Conservation (phyloP, 1,140 invertebrate genomes). For the Drosophila miranda region DNA sequence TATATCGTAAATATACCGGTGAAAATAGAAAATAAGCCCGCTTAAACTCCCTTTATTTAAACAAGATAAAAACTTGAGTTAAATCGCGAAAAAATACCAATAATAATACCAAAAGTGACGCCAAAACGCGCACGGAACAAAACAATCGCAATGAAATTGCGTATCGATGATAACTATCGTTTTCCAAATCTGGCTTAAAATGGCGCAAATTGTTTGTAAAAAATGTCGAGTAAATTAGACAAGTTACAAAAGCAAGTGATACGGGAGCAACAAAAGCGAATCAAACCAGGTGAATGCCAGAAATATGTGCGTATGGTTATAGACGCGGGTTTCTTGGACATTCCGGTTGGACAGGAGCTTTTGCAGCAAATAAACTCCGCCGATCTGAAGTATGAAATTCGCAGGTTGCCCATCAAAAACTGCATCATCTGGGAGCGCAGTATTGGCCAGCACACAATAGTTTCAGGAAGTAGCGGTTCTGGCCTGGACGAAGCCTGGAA, state of each 20-base stretch:
- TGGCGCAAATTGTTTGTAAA: constrained; percentile 20
- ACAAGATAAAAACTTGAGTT: no score
- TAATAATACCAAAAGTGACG: no score
- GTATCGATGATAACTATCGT: neutral
- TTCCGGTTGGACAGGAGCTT: constrained; percentile 48
- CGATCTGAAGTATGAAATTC: constrained; percentile 60
- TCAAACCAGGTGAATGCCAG: constrained; percentile 83
- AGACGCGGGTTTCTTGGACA: constrained; percentile 69
- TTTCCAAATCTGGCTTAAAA: constrained; percentile 7
- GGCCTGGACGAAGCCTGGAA: constrained; percentile 62
- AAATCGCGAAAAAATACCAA: no score
- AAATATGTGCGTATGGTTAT: constrained; percentile 83
- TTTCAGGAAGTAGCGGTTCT: neutral
- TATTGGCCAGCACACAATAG: constrained; percentile 59
- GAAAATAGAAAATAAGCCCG: no score
- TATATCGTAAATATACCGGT: no score
- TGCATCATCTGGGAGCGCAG: constrained; percentile 83
- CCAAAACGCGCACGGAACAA: no score
- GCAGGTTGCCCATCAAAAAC: constrained; percentile 37
- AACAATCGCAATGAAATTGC: neutral
- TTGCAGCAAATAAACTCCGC: constrained; percentile 28
- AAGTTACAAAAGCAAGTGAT: constrained; percentile 74
- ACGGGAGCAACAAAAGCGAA: constrained; percentile 74
- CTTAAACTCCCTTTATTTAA: no score
- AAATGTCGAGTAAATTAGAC: constrained; percentile 57